Evolutionary conservation across 2,888 invertebrate species (phyloP).

Genomic region (Cerceris ruficornis): DNA sequence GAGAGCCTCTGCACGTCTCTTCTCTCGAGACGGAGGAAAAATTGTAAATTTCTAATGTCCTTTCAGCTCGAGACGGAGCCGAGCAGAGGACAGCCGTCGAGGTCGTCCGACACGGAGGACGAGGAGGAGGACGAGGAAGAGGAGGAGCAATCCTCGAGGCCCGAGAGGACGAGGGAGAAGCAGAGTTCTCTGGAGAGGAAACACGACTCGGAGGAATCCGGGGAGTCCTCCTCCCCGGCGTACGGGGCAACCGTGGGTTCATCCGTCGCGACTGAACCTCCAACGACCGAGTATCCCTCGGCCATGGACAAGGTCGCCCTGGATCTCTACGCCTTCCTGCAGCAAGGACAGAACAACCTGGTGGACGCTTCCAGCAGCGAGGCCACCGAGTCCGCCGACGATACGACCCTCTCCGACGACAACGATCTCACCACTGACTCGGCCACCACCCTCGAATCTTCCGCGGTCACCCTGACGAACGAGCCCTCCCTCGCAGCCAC

Average conservation of each 20-base stretch:
- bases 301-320: conserved; percentile 92
- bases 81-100: conserved; percentile 69
- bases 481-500: conserved; percentile 82
- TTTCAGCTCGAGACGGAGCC: conserved; percentile 68
- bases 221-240: conserved; percentile 47
- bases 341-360: conserved; percentile 84
- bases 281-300: conserved; percentile 86
- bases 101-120: conserved; percentile 32
- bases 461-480: conserved; percentile 84
- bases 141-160: conserved; percentile 8
- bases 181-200: conserved; percentile 40
- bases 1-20: background rate
- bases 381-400: conserved; percentile 83
- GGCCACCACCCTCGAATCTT: conserved; percentile 82
- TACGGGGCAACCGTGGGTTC: conserved; percentile 56
- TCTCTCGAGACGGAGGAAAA: too few relatives aligned
- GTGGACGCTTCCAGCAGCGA: conserved; percentile 79
- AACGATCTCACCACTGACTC: conserved; percentile 81
- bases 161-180: conserved; percentile 40
- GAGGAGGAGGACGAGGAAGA: conserved; percentile 32
- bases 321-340: conserved; percentile 91
- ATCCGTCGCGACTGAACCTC: conserved; percentile 81
- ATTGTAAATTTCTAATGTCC: background rate
- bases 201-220: conserved; percentile 49
- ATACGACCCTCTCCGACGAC: conserved; percentile 82